Percentiles rank a stretch among this genome's conserved stretches.
Evolutionary conservation across 2,888 invertebrate species (phyloP).

Genomic region (Phyllotreta cruciferae): DNA sequence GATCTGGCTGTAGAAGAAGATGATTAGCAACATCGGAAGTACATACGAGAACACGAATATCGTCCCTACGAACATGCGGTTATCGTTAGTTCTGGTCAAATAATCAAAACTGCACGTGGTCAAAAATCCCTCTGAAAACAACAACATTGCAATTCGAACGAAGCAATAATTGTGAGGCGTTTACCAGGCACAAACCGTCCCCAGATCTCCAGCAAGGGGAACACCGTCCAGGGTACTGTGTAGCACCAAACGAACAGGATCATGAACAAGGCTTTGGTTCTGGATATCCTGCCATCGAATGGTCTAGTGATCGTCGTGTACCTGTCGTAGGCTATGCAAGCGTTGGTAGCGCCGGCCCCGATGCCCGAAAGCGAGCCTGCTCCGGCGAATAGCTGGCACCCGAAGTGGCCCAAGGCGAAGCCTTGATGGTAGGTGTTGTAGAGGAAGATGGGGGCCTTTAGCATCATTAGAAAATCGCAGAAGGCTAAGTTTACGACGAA

Average conservation of each 20-base stretch:
- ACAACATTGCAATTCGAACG: constrained; percentile 32
- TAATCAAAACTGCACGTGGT: constrained; percentile 88
- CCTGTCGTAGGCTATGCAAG: constrained; percentile 86
- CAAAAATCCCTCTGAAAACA: constrained; percentile 83
- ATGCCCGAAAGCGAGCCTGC: constrained; percentile 83
- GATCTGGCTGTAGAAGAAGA: constrained; percentile 86
- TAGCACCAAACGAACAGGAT: constrained; percentile 78
- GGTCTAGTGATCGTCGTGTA: constrained; percentile 81
- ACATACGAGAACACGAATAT: constrained; percentile 82
- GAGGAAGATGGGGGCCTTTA: constrained; percentile 84
- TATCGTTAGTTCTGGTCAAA: constrained; percentile 79
- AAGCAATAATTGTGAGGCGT: constrained; percentile 16
- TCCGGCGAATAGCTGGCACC: constrained; percentile 78
- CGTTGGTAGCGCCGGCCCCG: constrained; percentile 80
- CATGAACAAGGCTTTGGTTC: constrained; percentile 80
- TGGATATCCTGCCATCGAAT: constrained; percentile 80
- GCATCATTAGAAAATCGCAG: constrained; percentile 88
- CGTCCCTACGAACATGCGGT: constrained; percentile 75
- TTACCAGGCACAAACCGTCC: constrained; percentile 84
- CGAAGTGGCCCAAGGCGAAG: constrained; percentile 75
- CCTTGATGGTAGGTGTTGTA: constrained; percentile 83
- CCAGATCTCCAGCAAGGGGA: constrained; percentile 85
- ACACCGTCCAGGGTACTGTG: constrained; percentile 79
- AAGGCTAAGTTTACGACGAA: constrained; percentile 83
- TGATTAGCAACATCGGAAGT: constrained; percentile 77